Base-by-base conservation (phyloP, 2,797 vertebrate genomes). In the Sardinella longiceps region DNA sequence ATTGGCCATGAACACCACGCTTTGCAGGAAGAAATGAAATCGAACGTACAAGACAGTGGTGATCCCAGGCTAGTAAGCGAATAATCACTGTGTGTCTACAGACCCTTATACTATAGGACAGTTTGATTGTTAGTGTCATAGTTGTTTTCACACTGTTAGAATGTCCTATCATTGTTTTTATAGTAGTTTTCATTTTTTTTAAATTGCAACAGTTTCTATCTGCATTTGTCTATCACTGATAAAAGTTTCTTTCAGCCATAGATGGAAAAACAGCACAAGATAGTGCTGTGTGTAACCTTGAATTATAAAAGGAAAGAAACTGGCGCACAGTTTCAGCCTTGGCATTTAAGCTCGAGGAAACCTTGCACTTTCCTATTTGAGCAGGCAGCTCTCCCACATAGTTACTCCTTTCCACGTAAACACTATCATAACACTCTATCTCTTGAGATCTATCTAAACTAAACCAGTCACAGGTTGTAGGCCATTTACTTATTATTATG, bases 301-400 rank as follows among this genome's bases (percentile, higher is more conserved):
- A 91, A 89, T 91, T 83, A 90, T 87, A 84, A 84, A 86, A 90
- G 51, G 83, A 81, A 77, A 86, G 80, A 83, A 85, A 87, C 87
- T 87, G 83, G 86, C 87, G 88, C 89, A 53, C 89, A 46, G 84
- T 92, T 90, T 92, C 88, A 92, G 89, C 92, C 91, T 94, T 94
- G 93, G 91, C 92, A 89, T 85, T 89, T 90, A 87, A 89, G 88
- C 90, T 90, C 77, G 43, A 7, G 5, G 37, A 77, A 77, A 43
- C 33, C 33, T 77, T 77, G 33, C 33, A 43, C 90, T 91, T 92
- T 90, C 88, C 90, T 85, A 89, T 89, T 87, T 83, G n/a, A n/a
- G n/a, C n/a, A 80, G 82, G 87, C 60, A 4, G 58, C 89, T 91
- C 91, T 88, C 92, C 90, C 91, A 92, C 92, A 83, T 89, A 92